Base-by-base conservation (phyloP, 2,888 invertebrate species). In the Dysmachus trigonus region DNA sequence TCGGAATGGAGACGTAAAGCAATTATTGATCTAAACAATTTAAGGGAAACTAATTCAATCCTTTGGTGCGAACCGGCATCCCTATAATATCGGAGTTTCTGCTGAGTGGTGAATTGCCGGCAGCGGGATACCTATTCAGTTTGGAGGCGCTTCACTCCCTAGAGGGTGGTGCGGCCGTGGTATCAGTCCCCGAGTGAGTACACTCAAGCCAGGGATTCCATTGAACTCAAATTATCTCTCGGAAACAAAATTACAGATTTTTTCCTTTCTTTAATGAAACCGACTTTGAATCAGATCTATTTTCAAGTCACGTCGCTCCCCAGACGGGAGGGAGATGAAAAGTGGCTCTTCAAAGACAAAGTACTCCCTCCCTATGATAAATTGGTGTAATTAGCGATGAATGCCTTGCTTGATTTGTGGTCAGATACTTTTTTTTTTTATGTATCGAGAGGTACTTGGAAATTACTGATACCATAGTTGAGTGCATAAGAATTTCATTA, bases 11-110 rank as follows among this genome's bases (percentile, higher is more conserved):
- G 77, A 77, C 53, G 62, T 82, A 82, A 82, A 82, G 18, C 81
- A 82, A 62, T 82, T 35, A 82, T 62, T 82, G 62, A 62, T 82
- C 81, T 62, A 82, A 82, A 82, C 81, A 82, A 62, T 82, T 82
- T 35, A 62, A 33, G 81, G 81, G 33, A 82, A 82, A 62, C 81
- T 62, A 82, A 82, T 82, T 82, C 35, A 31, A 62, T 82, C 81
- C 62, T 82, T 82, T 82, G 81, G 53, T 62, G 62, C 62, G 51
- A 47, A 82, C 33, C 81, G 22, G 62, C 62, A 62, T 62, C 62
- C 62, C 22, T 18, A 62, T 27, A 62, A 62, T 62, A 62, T 62
- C 62, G 62, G 62, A 62, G 27, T 22, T 62, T 62, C 27, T 62
- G 62, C 62, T 62, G 62, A 62, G 62, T 62, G 27, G 62, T 22